Evolutionary conservation across 2,888 invertebrate genomes (phyloP), one percentile per base, ranked within the genome.

Genomic region (Pheosia gnoma): DNA sequence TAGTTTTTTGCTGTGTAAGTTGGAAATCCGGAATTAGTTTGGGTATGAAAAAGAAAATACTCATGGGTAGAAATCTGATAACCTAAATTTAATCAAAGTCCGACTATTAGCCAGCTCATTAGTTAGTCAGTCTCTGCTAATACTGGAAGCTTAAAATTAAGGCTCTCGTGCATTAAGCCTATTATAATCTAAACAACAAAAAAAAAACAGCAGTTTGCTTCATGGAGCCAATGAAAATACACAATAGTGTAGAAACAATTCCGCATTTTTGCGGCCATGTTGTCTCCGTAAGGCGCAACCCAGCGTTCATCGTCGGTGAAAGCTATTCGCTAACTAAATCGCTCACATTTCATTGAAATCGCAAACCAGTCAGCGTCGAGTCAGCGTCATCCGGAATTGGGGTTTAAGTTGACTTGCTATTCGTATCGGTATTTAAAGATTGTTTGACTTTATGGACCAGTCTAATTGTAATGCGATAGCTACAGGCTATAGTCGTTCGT

Each of bases 261-360:
- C 58, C 47, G 54, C 59, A 67, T 64, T 65, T 70, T 66, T 61
- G 62, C 38, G 49, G 52, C 56, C 56, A 65, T 63, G 62, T 66
- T 51, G 59, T 58, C 64, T 66, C 54, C 52, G 55, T 62, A 25
- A 68, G 58, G 62, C 66, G 39, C 63, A 53, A 41, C 52, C 38
- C 25, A 43, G 52, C 58, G 58, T 69, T 70, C 53, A 9, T 61
- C 62, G 59, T 62, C 66, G 64, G 58, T 59, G 57, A 75, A 66
- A 78, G 69, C 69, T 66, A 74, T 77, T 74, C 63, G 59, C 70
- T 68, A 73, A 71, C 72, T 63, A 73, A 81, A 81, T 78, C 67
- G 68, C 72, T 75, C 70, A 74, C 77, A 81, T 82, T 81, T 80
- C 75, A 79, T 79, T 75, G 65, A 61, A 75, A 81, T 74, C 57